phyloP scores from a whole-genome alignment of 2,888 invertebrate genomes.

The Meghimatium bilineatum region DNA sequence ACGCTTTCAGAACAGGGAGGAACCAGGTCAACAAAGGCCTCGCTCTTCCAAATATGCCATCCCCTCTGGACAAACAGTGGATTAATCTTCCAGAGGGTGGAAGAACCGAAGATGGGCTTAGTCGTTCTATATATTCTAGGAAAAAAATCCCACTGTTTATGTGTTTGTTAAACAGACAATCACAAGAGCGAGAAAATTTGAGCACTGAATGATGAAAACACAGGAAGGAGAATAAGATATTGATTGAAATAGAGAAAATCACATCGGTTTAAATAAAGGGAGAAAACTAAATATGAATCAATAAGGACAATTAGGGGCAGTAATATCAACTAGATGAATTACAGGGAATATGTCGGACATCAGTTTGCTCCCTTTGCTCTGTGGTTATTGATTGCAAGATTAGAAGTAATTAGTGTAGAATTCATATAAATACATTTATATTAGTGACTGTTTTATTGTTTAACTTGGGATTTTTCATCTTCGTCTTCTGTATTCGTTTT shows the following conservation, averaged over 20 bases:
- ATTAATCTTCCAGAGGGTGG: not conserved
- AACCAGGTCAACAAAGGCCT: constrained; percentile 10
- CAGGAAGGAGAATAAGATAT: not conserved
- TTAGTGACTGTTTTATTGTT: too few relatives aligned
- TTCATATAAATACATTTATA: too few relatives aligned
- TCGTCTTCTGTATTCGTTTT: too few relatives aligned
- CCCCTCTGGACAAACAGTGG: constrained; percentile 4
- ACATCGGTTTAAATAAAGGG: not conserved
- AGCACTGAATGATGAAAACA: not conserved
- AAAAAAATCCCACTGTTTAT: not conserved
- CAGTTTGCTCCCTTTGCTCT: too few relatives aligned
- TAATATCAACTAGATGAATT: not conserved
- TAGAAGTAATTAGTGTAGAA: too few relatives aligned
- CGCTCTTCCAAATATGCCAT: not conserved
- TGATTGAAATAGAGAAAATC: not conserved
- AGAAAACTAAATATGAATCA: not conserved
- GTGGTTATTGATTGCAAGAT: too few relatives aligned
- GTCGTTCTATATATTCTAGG: not conserved
- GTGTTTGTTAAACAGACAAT: not conserved
- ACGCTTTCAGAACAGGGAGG: not conserved
- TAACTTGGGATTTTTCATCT: too few relatives aligned
- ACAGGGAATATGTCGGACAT: too few relatives aligned
- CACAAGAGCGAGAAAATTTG: constrained; percentile 14
- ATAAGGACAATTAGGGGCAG: not conserved
- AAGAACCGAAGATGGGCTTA: not conserved